Conservation (phyloP, 2,113 vertebrate genomes). For the Ardeotis arabs region DNA sequence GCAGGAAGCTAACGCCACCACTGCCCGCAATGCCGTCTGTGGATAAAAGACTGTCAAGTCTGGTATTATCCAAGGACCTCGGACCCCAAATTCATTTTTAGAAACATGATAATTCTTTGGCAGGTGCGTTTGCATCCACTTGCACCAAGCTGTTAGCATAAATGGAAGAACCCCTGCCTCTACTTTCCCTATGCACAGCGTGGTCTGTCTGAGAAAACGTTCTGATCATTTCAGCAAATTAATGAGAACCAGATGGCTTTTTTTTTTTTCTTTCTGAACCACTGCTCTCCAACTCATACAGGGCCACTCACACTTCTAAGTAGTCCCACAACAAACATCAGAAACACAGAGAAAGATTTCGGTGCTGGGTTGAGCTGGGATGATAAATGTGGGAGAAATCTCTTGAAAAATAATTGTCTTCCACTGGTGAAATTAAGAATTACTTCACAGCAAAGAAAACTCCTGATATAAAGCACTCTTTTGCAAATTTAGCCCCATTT, state of each 20-base stretch:
- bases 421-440: not conserved
- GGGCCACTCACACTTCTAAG: not conserved
- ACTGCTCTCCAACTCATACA: not conserved
- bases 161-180: not conserved
- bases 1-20: fast-evolving
- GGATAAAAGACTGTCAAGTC: not conserved
- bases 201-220: not conserved
- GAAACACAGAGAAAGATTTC: not conserved
- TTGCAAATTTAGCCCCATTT: not conserved
- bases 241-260: slow-evolving; percentile 13
- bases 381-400: not conserved
- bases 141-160: not conserved
- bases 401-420: not conserved
- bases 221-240: slow-evolving; percentile 26
- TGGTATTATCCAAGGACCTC: not conserved
- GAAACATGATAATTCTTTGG: not conserved
- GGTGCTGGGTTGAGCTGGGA: not conserved
- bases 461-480: not conserved
- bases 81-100: slow-evolving; percentile 15
- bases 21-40: not conserved
- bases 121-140: slow-evolving; percentile 1
- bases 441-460: not conserved
- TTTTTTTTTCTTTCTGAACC: not conserved
- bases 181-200: not conserved
- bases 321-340: not conserved